Conservation (phyloP, 2,797 vertebrate genomes). For the Apogon talboti region DNA sequence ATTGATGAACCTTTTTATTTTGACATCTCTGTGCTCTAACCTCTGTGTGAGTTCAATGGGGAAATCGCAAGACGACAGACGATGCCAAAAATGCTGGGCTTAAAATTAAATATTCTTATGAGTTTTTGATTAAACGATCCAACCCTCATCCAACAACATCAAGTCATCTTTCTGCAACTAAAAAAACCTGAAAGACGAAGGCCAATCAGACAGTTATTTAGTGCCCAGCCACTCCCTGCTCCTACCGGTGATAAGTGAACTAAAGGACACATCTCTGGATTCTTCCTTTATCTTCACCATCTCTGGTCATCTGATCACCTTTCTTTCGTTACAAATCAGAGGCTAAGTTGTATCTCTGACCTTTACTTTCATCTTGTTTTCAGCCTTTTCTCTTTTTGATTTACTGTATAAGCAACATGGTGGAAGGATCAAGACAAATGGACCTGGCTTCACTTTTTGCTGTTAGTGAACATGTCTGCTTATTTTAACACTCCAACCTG, state of each 20-base stretch:
- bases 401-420: not conserved
- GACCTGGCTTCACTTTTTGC: not conserved
- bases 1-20: constrained; percentile 21
- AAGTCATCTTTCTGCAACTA: constrained; percentile 24
- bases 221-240: constrained; percentile 45
- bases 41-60: constrained; percentile 11
- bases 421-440: not conserved
- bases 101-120: not conserved
- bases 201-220: constrained; percentile 65
- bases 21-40: constrained; percentile 33
- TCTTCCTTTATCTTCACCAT: constrained; percentile 50
- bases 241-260: constrained; percentile 40
- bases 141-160: not conserved
- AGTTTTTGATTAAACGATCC: not conserved
- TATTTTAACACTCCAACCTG: not conserved
- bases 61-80: constrained; percentile 38
- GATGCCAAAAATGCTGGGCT: constrained; percentile 20
- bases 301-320: constrained; percentile 29
- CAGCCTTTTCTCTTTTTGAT: not conserved
- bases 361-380: constrained; percentile 5
- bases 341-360: constrained; percentile 6
- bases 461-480: not conserved
- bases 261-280: constrained; percentile 35
- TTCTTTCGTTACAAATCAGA: constrained; percentile 24
- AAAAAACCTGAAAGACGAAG: constrained; percentile 15